Evolutionary conservation across 2,797 vertebrate genomes (phyloP).

Genomic region (Sus cebifrons): DNA sequence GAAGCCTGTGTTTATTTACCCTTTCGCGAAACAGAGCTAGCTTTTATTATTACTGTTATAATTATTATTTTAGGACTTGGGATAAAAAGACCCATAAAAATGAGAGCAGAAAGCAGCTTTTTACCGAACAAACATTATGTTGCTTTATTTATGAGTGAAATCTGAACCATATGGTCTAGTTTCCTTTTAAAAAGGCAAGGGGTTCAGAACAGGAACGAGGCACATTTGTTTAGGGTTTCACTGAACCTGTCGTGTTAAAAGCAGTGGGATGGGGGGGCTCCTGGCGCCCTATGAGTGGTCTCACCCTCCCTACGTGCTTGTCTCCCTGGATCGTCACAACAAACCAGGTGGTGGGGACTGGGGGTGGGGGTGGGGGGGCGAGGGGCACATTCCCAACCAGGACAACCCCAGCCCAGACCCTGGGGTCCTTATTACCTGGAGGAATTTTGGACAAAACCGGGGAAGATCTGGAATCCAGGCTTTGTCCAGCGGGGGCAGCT

Average conservation of each 20-base stretch:
- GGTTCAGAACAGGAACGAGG: conserved; percentile 67
- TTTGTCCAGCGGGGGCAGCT: not conserved
- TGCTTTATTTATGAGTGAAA: conserved; percentile 83
- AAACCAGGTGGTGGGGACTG: rapidly evolving
- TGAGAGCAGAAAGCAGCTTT: conserved; percentile 75
- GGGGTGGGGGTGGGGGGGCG: not conserved
- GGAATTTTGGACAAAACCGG: not conserved
- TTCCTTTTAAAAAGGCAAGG: conserved; percentile 65
- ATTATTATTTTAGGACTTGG: conserved; percentile 79
- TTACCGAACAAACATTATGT: conserved; percentile 78
- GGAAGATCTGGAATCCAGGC: conserved; percentile 14
- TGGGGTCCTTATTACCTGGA: not conserved
- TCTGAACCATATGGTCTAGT: conserved; percentile 76
- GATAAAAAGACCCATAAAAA: conserved; percentile 80
- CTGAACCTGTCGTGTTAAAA: not conserved
- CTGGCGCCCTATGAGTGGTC: not conserved
- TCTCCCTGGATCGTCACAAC: not conserved
- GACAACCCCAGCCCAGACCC: not conserved
- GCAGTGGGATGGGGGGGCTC: not conserved
- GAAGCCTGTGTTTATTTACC: conserved; percentile 68
- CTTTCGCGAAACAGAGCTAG: conserved; percentile 64
- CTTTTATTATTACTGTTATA: conserved; percentile 75
- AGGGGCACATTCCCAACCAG: not conserved
- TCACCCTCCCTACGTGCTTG: not conserved
- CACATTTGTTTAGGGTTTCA: conserved; percentile 65